These are phyloP conservation scores for Eristalis intricaria DNA, from an alignment of 2,888 invertebrate genomes.

Conservation along the genomic window DNA sequence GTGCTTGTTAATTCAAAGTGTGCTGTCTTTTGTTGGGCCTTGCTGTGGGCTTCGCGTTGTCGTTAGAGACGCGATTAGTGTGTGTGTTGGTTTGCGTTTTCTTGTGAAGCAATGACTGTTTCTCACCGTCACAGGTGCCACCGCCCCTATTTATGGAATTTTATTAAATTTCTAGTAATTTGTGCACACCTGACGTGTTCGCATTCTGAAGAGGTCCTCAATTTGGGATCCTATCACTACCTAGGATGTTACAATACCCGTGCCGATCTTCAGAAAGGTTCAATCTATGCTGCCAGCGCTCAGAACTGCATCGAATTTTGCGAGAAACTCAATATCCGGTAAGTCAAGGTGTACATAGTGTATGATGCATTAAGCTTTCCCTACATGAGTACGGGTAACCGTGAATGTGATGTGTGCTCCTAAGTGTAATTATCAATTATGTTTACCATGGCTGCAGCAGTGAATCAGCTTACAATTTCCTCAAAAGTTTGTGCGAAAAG, in stretches of 20 bases:
- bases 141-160: conserved; percentile 68
- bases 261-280: conserved; percentile 77
- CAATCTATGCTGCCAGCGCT: conserved; percentile 77
- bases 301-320: conserved; percentile 79
- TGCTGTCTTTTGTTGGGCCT: conserved; percentile 21
- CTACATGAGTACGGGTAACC: conserved; percentile 18
- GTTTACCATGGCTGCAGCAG: conserved; percentile 47
- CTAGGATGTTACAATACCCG: conserved; percentile 79
- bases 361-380: conserved; percentile 1
- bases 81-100: conserved; percentile 8
- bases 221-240: conserved; percentile 76
- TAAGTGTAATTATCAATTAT: conserved; percentile 68
- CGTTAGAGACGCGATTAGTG: conserved; percentile 44
- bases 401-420: conserved; percentile 22
- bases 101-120: conserved; percentile 60
- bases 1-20: conserved; percentile 5
- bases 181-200: conserved; percentile 30
- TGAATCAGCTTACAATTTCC: conserved; percentile 63
- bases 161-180: conserved; percentile 59
- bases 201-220: conserved; percentile 16
- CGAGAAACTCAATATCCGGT: conserved; percentile 76
- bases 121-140: conserved; percentile 67
- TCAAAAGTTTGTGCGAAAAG: conserved; percentile 52
- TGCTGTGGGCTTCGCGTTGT: conserved; percentile 36
- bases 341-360: conserved; percentile 66